Conservation (phyloP, 2,888 invertebrate species). For the Acanthosepion esculentum region DNA sequence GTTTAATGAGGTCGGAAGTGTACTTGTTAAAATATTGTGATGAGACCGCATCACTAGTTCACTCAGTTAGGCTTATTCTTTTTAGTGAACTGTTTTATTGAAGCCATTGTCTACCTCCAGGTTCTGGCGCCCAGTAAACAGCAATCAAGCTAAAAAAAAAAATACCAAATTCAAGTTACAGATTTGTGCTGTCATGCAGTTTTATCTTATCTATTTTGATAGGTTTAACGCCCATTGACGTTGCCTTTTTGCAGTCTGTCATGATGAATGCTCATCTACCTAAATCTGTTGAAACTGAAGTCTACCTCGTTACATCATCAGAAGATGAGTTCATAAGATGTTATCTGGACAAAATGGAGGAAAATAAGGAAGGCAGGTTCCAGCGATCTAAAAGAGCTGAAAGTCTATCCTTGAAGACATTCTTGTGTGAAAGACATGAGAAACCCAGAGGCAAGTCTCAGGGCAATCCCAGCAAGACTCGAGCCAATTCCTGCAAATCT, state of each 20-base stretch:
- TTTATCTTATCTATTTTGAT: neutral
- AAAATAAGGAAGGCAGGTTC: neutral
- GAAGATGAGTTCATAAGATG: conserved; percentile 17
- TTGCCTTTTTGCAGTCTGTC: neutral
- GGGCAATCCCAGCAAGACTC: conserved; percentile 8
- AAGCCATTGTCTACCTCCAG: too few relatives aligned
- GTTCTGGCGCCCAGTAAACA: too few relatives aligned
- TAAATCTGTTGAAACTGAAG: neutral
- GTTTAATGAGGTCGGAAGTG: too few relatives aligned
- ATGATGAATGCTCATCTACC: neutral
- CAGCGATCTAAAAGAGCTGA: neutral
- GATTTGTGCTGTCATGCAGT: neutral
- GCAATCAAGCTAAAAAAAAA: too few relatives aligned
- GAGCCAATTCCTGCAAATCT: neutral
- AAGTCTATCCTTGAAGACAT: neutral
- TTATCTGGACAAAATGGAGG: neutral
- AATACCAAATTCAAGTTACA: too few relatives aligned
- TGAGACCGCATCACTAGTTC: too few relatives aligned
- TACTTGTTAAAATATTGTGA: too few relatives aligned
- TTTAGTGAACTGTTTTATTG: too few relatives aligned
- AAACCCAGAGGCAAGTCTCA: neutral
- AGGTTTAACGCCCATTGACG: neutral
- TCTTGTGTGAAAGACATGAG: neutral
- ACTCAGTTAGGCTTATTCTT: too few relatives aligned
- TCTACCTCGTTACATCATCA: neutral